Base-by-base conservation (phyloP, 1,140 invertebrate species). In the Cardiocondyla obscurior region DNA sequence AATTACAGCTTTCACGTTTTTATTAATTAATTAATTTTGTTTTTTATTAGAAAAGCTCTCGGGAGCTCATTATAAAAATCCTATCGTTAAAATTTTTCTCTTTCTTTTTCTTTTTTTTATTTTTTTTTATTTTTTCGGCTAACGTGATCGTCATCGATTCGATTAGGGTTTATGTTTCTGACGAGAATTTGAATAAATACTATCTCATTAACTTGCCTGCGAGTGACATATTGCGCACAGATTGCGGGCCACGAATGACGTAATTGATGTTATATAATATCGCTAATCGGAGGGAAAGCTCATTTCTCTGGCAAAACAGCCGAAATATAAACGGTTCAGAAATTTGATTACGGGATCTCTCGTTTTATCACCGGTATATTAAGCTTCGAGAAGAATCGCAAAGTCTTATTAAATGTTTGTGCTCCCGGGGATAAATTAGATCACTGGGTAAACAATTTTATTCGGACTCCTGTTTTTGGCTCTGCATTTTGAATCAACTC, bases 241-340 rank as follows among this genome's bases (percentile, higher is more conserved):
- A 69, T 69, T 79, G 33, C 55, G 39, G 57, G 19, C 74, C 62
- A 49, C 36, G 12, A 16, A 79, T 69, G 74, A 69, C 33, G 62
- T 79, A 79, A 69, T 69, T 53, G 62, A 79, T 55, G 49, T 79
- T 79, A 79, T 53, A 79, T 79, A 79, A 67, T 79, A 79, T 55
- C 2, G 16, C n/a, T 39, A 79, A 53, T 67, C 36, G 12, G 22
- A 14, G 22, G 60, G 25, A 19, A 19, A 79, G 74, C 62, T 79
- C 46, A 79, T 69, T 79, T 79, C 74, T 30, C n/a, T 55, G 42
- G 46, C 60, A 46, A 67, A 67, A 67, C 25, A 19, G 3, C 8
- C 60, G 33, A 67, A 77, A 42, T 6, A 14, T 62, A 53, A n/a
- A 69, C 4, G 42, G 12, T 49, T 49, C 19, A 36, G 33, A 77